Percentiles rank a stretch among this genome's conserved stretches.
Conservation (phyloP, 2,797 vertebrate genomes). For the Premnoplex brunnescens region DNA sequence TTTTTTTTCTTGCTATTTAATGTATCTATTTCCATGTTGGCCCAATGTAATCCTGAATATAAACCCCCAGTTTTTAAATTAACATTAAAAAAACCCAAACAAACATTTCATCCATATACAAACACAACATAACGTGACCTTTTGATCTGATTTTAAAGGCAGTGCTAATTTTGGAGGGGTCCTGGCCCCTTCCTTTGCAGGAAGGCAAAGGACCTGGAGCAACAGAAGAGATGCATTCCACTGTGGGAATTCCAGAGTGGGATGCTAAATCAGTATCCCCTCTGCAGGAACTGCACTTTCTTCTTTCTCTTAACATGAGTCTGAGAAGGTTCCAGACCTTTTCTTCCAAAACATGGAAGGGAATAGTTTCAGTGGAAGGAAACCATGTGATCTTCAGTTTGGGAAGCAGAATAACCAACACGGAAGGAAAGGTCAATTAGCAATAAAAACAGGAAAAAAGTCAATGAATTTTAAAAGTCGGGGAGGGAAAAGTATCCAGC, state of each 20-base stretch:
- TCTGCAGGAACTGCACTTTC: background rate
- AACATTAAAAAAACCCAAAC: background rate
- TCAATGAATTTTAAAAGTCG: background rate
- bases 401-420: background rate
- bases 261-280: background rate
- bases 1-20: background rate
- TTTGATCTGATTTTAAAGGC: background rate
- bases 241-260: background rate
- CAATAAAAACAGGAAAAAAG: background rate
- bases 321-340: background rate
- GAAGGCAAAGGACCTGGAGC: background rate
- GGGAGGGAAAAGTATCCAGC: background rate
- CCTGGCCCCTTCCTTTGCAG: background rate
- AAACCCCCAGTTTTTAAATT: background rate
- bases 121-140: background rate
- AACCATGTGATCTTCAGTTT: background rate
- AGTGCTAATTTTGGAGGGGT: background rate
- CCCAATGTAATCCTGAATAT: background rate
- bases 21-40: background rate
- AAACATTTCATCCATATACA: background rate
- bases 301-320: background rate
- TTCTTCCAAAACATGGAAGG: background rate
- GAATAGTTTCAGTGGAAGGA: background rate
- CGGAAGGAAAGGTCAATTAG: background rate
- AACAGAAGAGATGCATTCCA: background rate